These are phyloP conservation scores for Drosophila koepferae DNA, from an alignment of 2,888 invertebrate species.

Conservation along the genomic window DNA sequence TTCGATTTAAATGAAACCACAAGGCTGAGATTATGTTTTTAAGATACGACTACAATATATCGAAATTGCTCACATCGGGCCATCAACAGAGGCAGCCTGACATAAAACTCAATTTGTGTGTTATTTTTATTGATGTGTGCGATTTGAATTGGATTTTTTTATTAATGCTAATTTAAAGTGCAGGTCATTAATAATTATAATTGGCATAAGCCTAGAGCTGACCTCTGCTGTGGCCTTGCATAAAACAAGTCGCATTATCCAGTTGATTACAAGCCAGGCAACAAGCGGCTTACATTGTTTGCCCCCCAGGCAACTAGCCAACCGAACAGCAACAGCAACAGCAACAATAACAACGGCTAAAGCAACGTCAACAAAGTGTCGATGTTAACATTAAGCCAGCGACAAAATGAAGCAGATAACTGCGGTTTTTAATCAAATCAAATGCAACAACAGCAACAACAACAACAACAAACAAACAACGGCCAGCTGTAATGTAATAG, in stretches of 20 bases:
- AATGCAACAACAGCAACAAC: conserved; percentile 64
- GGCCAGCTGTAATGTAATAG: conserved; percentile 57
- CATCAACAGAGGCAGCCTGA: not conserved
- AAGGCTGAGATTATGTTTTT: conserved; percentile 52
- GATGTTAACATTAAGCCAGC: conserved; percentile 68
- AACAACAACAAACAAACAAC: conserved; percentile 19
- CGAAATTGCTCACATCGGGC: conserved; percentile 32
- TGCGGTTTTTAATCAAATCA: conserved; percentile 81
- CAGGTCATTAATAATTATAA: conserved; percentile 59
- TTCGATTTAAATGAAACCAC: conserved; percentile 51
- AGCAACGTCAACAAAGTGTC: conserved; percentile 62
- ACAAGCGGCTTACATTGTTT: conserved; percentile 60
- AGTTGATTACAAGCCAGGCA: conserved; percentile 62
- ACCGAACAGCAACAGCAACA: conserved; percentile 4
- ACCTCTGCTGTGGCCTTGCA: conserved; percentile 65
- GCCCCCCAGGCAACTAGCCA: conserved; percentile 16
- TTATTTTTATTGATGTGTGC: conserved; percentile 32
- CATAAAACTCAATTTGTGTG: conserved; percentile 28
- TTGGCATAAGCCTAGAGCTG: conserved; percentile 35
- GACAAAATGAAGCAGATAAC: conserved; percentile 78
- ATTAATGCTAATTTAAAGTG: conserved; percentile 59
- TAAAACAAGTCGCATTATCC: conserved; percentile 54
- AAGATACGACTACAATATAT: conserved; percentile 34
- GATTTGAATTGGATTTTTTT: not conserved
- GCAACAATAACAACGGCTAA: conserved; percentile 17